Conservation (phyloP, 2,797 vertebrate species). For the Tangara arthus region DNA sequence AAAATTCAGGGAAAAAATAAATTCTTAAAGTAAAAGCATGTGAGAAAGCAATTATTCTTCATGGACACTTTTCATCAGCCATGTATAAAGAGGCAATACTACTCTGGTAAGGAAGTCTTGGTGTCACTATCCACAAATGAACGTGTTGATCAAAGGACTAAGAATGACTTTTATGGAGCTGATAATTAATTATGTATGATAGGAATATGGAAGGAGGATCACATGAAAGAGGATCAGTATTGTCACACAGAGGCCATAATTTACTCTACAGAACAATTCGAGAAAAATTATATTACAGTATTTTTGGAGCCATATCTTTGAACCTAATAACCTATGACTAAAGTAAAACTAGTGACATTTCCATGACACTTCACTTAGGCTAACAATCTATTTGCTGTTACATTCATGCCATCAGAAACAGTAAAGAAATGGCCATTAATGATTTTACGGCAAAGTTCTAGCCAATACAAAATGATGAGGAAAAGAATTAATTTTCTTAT, state of each 20-base stretch:
- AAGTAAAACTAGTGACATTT: neutral
- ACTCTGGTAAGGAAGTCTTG: neutral
- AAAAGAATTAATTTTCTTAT: neutral
- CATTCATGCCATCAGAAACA: neutral
- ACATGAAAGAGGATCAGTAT: neutral
- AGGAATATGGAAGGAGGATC: neutral
- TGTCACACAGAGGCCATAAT: neutral
- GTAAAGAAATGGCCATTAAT: neutral
- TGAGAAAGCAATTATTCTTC: neutral
- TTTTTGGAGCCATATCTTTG: neutral
- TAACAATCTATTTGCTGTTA: neutral
- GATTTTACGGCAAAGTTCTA: neutral
- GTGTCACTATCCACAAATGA: neutral
- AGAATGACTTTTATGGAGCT: neutral
- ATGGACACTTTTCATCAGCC: neutral
- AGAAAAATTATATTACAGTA: neutral
- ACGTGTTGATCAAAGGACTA: neutral
- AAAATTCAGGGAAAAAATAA: neutral
- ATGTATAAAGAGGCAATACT: neutral
- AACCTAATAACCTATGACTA: neutral
- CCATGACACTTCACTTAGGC: neutral
- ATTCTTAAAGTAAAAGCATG: neutral
- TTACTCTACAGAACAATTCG: neutral
- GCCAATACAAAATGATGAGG: neutral
- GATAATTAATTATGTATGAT: slow-evolving; percentile 8